Conservation (phyloP, 2,888 invertebrate species). For the Eustalomyia histrio region DNA sequence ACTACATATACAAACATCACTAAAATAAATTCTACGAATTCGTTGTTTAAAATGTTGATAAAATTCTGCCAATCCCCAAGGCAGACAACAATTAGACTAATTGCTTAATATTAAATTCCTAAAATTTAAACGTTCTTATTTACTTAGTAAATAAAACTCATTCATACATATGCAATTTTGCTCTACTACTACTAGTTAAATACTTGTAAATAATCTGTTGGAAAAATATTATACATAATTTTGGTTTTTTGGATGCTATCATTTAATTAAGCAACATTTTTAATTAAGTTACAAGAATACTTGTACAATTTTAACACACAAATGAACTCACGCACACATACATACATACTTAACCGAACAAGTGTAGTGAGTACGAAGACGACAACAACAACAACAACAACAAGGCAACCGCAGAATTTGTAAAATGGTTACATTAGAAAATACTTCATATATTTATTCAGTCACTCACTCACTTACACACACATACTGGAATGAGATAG, state of each 20-base stretch:
- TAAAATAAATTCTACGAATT: no score
- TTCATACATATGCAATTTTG: no score
- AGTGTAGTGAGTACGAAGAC: constrained; percentile 9
- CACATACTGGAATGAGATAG: not conserved
- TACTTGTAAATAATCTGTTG: constrained; percentile 30
- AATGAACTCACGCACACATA: constrained; percentile 9
- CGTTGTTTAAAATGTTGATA: no score
- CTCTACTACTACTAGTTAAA: no score
- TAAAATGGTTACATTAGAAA: constrained; percentile 15
- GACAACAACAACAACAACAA: constrained; percentile 20
- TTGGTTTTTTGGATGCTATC: constrained; percentile 71
- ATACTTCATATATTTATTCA: constrained; percentile 2
- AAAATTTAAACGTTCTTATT: no score
- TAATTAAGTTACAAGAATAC: constrained; percentile 72
- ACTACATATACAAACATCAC: no score
- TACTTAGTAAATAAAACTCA: no score
- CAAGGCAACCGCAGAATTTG: constrained; percentile 54
- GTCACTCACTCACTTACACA: not conserved
- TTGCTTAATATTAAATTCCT: no score
- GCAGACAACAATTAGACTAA: no score
- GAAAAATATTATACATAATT: constrained; percentile 69
- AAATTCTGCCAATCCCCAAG: no score
- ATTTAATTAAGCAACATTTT: constrained; percentile 74
- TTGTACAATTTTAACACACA: constrained; percentile 64
- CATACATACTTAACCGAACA: not conserved